A percentile compares a stretch with the other conserved stretches of the same genome.
Conservation (phyloP, 2,113 vertebrate genomes). For the Salvator merianae region DNA sequence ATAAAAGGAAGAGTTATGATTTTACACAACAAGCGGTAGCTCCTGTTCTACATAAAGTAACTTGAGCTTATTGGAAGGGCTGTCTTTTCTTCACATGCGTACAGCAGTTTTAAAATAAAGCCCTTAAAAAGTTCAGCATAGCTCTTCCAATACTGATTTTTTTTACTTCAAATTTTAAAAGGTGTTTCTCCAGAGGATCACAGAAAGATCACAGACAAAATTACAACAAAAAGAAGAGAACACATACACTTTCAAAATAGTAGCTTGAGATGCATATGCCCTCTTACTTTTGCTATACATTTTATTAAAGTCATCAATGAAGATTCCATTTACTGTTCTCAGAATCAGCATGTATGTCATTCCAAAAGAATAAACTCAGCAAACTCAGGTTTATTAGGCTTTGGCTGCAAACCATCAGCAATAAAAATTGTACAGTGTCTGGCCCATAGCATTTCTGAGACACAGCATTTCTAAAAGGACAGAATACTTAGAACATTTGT, state of each 20-base stretch:
- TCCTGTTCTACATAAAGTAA: neutral
- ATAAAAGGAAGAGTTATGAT: neutral
- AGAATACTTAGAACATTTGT: too few relatives aligned
- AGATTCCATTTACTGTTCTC: neutral
- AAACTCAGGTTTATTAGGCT: constrained; percentile 55
- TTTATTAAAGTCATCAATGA: too few relatives aligned
- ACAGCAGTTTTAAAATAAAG: too few relatives aligned
- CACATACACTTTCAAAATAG: neutral
- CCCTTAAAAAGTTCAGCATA: neutral
- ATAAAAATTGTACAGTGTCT: constrained; percentile 31
- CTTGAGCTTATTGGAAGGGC: neutral
- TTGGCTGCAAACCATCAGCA: constrained; percentile 49
- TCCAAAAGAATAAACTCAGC: constrained; percentile 55
- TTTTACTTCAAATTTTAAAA: neutral
- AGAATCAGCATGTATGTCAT: constrained; percentile 52
- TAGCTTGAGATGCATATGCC: neutral
- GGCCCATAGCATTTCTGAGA: neutral
- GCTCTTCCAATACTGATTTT: too few relatives aligned
- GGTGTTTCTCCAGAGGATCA: neutral
- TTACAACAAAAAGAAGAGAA: neutral
- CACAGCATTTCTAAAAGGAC: constrained; percentile 21
- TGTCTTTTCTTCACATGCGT: too few relatives aligned
- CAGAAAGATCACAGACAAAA: neutral
- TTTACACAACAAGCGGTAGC: neutral
- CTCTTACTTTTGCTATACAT: neutral